Base-by-base conservation (phyloP, 2,113 vertebrate genomes). In the Etheostoma spectabile region DNA sequence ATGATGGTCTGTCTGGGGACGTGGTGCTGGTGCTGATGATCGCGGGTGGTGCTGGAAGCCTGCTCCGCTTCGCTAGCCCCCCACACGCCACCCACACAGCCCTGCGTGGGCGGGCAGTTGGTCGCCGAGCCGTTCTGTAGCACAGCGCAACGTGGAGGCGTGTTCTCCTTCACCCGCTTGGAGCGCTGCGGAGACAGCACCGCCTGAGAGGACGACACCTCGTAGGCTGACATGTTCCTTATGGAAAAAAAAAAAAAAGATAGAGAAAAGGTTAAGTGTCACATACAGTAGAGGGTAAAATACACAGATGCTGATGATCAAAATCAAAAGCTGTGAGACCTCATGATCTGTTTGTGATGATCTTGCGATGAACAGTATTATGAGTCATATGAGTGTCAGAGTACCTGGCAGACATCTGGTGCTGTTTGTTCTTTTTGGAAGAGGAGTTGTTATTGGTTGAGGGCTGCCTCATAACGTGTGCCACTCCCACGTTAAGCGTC, bases 101-200 rank as follows among this genome's bases (percentile, higher is more conserved):
- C 96, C 80, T 96, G 91, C 0, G 95, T 88, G 51, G 96, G 94
- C 66, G 91, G 94, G 87, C 97, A 97, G 89, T 86, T 84, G 83
- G 96, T 93, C 0, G 96, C 94, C 0, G 96, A 95, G 89, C 96
- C 95, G 86, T 89, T 96, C 91, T 97, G 97, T 53, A 96, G 95
- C 91, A 97, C 95, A 21, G 97, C 97, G 6, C 98, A 99, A 61
- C 98, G 97, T 0, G 98, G 98, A 0, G 98, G 98, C 0, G 98
- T 99, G 94, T 99, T 99, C 92, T 99, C 98, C 93, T 99, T 99
- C 86, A 99, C 97, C 2, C 98, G 96, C 53, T 99, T 99, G 0
- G 98, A 99, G 74, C 98, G 96, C 94, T 99, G 98, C 0, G 98
- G 98, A 0, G 98, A 99, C 77, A 95, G 94, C 89, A 97, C 79